Conservation (phyloP, 2,888 invertebrate species). For the Erebia epiphron region DNA sequence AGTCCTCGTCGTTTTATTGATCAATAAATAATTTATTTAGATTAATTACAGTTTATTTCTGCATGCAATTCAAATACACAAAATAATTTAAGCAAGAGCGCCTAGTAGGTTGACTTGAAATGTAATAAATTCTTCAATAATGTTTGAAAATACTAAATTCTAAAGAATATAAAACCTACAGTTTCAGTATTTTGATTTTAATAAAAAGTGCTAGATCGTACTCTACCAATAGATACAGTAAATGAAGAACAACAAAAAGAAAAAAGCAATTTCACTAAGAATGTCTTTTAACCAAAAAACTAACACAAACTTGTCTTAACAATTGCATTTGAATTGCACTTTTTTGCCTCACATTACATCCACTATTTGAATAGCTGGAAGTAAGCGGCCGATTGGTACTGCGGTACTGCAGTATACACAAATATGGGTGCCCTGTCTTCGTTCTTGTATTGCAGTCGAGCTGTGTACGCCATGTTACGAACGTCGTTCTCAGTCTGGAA, state of each 20-base stretch:
- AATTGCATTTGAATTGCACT: constrained; percentile 2
- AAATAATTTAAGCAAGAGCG: not conserved
- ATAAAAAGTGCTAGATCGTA: too few relatives aligned
- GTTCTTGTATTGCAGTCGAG: constrained; percentile 84
- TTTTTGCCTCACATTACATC: constrained; percentile 1
- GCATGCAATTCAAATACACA: not conserved
- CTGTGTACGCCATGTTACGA: constrained; percentile 85
- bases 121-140: too few relatives aligned
- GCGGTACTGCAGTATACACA: constrained; percentile 78
- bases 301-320: too few relatives aligned
- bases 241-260: too few relatives aligned
- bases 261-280: too few relatives aligned
- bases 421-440: constrained; percentile 85
- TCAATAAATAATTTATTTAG: not conserved
- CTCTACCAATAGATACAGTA: too few relatives aligned
- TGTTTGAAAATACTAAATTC: too few relatives aligned
- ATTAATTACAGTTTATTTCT: not conserved
- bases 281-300: too few relatives aligned
- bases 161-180: too few relatives aligned
- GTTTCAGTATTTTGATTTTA: too few relatives aligned
- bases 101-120: too few relatives aligned
- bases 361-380: constrained; percentile 55
- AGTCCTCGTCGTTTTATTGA: not conserved
- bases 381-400: constrained; percentile 63
- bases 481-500: constrained; percentile 80